Percentiles rank a stretch among this genome's conserved stretches.
Conservation (phyloP, 2,888 invertebrate genomes). For the Drosophila emarginata region DNA sequence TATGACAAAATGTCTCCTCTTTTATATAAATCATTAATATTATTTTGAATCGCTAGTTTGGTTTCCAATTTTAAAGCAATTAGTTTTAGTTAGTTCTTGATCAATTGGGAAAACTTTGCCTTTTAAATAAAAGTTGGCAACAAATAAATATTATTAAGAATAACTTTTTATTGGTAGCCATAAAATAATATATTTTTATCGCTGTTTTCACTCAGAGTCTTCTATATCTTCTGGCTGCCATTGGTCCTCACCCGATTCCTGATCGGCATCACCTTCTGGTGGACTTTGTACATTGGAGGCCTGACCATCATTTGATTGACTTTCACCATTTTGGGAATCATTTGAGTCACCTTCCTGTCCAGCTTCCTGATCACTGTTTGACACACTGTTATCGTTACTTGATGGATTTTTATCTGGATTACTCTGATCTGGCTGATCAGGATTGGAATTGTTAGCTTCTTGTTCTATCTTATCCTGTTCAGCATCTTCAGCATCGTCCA, state of each 20-base stretch:
- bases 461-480: background rate
- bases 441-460: background rate
- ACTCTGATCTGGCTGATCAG: background rate
- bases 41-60: too few relatives aligned
- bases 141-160: too few relatives aligned
- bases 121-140: too few relatives aligned
- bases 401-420: background rate
- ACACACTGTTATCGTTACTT: background rate
- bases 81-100: too few relatives aligned
- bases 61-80: too few relatives aligned
- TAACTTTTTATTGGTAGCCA: background rate
- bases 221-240: background rate
- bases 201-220: background rate
- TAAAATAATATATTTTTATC: background rate
- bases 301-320: background rate
- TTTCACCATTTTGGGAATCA: background rate
- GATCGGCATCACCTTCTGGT: background rate
- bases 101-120: too few relatives aligned
- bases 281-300: background rate
- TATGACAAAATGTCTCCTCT: too few relatives aligned
- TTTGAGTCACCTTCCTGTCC: background rate
- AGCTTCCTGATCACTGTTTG: background rate
- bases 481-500: background rate
- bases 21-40: too few relatives aligned
- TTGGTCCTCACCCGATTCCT: background rate